These are phyloP conservation scores for Lates calcarifer DNA, from an alignment of 2,113 vertebrate genomes.

Conservation along the genomic window DNA sequence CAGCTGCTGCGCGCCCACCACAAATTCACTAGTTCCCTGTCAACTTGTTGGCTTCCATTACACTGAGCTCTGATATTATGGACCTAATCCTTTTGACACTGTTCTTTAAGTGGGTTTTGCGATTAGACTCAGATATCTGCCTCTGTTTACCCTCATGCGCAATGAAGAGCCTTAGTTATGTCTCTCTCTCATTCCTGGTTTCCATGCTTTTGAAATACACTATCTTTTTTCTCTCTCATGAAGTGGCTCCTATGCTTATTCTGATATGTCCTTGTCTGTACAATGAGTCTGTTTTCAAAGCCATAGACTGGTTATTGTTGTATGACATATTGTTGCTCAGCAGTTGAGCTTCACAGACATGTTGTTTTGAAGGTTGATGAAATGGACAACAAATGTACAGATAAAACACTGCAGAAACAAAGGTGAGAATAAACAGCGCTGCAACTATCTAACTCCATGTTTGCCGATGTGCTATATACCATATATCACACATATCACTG, in stretches of 20 bases:
- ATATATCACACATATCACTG: neutral
- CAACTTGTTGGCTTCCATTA: slow-evolving; percentile 69
- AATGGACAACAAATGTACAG: neutral
- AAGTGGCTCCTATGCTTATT: slow-evolving; percentile 10
- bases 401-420: neutral
- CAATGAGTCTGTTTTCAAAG: slow-evolving; percentile 31
- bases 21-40: slow-evolving; percentile 69
- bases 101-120: slow-evolving; percentile 63
- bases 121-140: slow-evolving; percentile 51
- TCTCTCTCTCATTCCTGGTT: neutral
- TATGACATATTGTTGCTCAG: neutral
- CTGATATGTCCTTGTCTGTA: slow-evolving; percentile 34
- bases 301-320: slow-evolving; percentile 26
- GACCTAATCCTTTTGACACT: slow-evolving; percentile 66
- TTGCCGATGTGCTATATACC: neutral
- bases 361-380: neutral
- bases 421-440: neutral
- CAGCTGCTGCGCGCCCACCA: slow-evolving; percentile 58
- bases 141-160: slow-evolving; percentile 56
- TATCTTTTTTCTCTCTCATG: slow-evolving; percentile 7
- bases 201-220: slow-evolving; percentile 8
- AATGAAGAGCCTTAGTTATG: slow-evolving; percentile 34
- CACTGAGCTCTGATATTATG: slow-evolving; percentile 35
- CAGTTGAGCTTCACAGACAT: slow-evolving; percentile 4
- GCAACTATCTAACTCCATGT: neutral